Percentiles rank a stretch among this genome's conserved stretches.
phyloP scores from a whole-genome alignment of 2,797 vertebrate genomes.

The Syngnathus rostellatus region DNA sequence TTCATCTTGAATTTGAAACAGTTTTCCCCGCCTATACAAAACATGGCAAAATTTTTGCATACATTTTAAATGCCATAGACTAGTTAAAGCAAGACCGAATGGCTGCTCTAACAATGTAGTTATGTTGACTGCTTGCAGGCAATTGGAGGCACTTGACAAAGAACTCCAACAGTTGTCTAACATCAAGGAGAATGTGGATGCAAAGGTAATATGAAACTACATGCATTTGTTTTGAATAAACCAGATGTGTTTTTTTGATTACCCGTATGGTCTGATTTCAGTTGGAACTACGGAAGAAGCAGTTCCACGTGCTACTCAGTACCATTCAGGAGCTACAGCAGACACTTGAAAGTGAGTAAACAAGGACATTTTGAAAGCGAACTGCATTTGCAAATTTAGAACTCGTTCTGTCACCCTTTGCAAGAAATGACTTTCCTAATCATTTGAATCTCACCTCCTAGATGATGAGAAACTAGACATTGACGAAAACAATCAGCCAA shows the following conservation, averaged over 20 bases:
- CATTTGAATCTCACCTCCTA: conserved; percentile 40
- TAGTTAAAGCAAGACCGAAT: background rate
- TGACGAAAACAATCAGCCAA: conserved; percentile 80
- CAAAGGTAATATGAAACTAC: conserved; percentile 74
- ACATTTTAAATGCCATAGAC: background rate
- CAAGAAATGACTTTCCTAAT: conserved; percentile 3
- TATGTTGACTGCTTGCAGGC: conserved; percentile 59
- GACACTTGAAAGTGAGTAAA: conserved; percentile 90
- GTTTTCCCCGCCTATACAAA: background rate
- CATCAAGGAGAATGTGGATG: conserved; percentile 94
- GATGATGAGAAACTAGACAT: conserved; percentile 93
- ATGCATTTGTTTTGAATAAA: background rate
- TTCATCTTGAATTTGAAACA: background rate
- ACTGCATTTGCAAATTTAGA: background rate
- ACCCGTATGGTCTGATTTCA: conserved; percentile 33
- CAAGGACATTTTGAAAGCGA: background rate
- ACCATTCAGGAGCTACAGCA: conserved; percentile 98
- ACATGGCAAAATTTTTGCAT: background rate
- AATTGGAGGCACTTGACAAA: conserved; percentile 90
- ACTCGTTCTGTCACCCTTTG: background rate
- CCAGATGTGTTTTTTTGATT: background rate
- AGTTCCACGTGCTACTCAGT: conserved; percentile 95
- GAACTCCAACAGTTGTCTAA: conserved; percentile 91
- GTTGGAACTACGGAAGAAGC: conserved; percentile 94
- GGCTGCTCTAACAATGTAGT: too few relatives aligned